Evolutionary conservation across 1,140 invertebrate species (phyloP).

Genomic region (Rhysida immarginata): DNA sequence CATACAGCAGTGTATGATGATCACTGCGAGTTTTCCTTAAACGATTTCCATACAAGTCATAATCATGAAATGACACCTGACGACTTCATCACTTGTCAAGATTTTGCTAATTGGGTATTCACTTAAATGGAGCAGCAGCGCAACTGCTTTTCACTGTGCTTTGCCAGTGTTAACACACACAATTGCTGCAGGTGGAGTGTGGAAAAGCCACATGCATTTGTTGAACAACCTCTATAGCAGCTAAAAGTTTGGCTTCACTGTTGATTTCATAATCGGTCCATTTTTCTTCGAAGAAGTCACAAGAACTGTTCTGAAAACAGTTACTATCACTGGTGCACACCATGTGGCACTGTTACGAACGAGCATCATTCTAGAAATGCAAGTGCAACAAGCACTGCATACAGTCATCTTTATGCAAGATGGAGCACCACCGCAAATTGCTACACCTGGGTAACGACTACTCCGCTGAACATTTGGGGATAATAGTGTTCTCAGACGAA

Average conservation of each 20-base stretch:
- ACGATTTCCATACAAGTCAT: no score
- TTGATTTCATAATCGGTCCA: conserved; percentile 9
- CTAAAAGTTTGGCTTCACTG: conserved; percentile 4
- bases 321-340: not conserved
- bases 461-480: not conserved
- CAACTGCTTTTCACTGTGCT: no score
- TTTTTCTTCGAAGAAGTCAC: conserved; percentile 12
- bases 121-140: no score
- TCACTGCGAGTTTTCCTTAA: no score
- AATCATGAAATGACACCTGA: no score
- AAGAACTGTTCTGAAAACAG: no score
- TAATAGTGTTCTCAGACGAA: not conserved
- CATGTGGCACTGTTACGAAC: not conserved
- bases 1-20: no score
- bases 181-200: conserved; percentile 7
- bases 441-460: not conserved
- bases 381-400: not conserved
- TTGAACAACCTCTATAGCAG: not conserved
- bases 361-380: not conserved
- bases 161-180: no score
- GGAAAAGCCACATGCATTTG: conserved; percentile 3
- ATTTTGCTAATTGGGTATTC: no score
- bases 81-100: no score
- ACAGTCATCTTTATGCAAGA: not conserved
- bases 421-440: not conserved